phyloP scores from a whole-genome alignment of 2,888 invertebrate species.

The Heteropelma amictum region DNA sequence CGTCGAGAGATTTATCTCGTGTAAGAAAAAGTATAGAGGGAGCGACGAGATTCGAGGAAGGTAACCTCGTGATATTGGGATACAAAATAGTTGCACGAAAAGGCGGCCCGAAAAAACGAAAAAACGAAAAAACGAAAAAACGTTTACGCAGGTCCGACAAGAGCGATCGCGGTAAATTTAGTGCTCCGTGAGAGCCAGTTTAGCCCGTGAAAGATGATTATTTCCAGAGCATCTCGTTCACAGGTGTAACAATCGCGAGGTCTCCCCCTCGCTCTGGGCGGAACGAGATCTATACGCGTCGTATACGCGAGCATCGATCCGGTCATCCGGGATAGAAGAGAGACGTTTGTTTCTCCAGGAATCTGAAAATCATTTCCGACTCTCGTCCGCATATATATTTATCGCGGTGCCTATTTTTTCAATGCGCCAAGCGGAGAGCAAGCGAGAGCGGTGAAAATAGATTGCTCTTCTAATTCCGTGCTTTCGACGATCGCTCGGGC shows the following conservation, averaged over 20 bases:
- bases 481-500: constrained; percentile 41
- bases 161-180: no score
- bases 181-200: constrained; percentile 14
- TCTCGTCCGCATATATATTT: no score
- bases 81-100: constrained; percentile 41
- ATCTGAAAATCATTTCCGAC: constrained; percentile 39
- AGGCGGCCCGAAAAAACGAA: background rate
- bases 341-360: constrained; percentile 44
- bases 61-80: constrained; percentile 21
- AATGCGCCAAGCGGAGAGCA: background rate
- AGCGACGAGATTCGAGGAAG: constrained; percentile 28
- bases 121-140: background rate
- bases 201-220: constrained; percentile 10
- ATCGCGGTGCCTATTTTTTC: constrained; percentile 22
- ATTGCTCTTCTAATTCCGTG: constrained; percentile 1
- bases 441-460: background rate
- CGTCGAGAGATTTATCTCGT: constrained; percentile 21
- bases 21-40: background rate
- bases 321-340: constrained; percentile 15
- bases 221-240: constrained; percentile 37
- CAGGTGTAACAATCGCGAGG: constrained; percentile 31
- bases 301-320: background rate
- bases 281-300: background rate
- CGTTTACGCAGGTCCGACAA: no score
- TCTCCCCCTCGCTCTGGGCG: constrained; percentile 12